These are phyloP conservation scores for Otocyon megalotis DNA, from an alignment of 2,113 vertebrate genomes.

Conservation along the genomic window DNA sequence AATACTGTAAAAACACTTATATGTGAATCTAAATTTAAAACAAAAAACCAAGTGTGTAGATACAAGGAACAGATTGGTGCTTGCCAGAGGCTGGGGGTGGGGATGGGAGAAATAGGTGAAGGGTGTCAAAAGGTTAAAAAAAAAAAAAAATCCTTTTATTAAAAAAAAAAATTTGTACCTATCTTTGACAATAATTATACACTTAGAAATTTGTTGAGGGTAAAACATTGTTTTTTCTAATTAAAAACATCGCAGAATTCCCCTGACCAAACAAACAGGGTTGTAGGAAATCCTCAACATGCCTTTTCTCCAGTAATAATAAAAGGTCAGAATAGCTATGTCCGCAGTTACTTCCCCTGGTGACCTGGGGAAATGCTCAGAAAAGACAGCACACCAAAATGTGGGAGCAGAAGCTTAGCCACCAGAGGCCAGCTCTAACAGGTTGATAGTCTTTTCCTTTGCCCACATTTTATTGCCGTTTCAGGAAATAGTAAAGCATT, in stretches of 20 bases:
- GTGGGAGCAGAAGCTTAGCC: background rate
- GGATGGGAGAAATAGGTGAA: background rate
- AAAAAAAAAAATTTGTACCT: background rate
- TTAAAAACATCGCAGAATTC: background rate
- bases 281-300: background rate
- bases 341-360: background rate
- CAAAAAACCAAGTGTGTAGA: background rate
- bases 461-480: slow-evolving; percentile 4
- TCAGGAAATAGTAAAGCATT: slow-evolving; percentile 34
- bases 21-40: background rate
- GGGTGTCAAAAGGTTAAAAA: background rate
- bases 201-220: background rate
- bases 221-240: background rate
- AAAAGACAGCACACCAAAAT: background rate
- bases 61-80: background rate
- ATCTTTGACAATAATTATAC: background rate
- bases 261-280: background rate
- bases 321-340: background rate
- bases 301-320: background rate
- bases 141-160: background rate
- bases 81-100: background rate
- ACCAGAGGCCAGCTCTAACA: background rate
- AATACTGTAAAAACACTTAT: background rate
- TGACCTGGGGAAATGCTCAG: background rate
- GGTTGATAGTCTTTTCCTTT: slow-evolving; percentile 19